Evolutionary conservation across 2,888 invertebrate genomes (phyloP), one percentile per base, ranked within the genome.

Genomic region (Lochmaea capreae): DNA sequence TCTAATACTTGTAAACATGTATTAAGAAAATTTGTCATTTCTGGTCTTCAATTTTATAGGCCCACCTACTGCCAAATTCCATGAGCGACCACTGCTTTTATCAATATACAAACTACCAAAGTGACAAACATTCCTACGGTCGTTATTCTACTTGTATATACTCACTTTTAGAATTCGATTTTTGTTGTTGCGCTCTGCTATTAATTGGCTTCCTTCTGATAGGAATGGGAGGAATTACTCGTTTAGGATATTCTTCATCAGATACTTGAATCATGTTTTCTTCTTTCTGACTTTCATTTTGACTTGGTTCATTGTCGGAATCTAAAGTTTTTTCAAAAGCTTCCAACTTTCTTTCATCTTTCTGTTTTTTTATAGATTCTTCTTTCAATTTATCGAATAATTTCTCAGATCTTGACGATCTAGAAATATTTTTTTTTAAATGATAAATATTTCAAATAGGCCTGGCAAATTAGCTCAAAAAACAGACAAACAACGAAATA

Each of bases 351-450:
- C 73, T 70, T 65, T 77, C 72, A n/a, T 77, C 67, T 42, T 65
- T 69, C 16, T 67, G 33, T 22, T 67, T 73, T 33, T 77, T 72
- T 22, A 62, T 46, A 8, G 26, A 49, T 11, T 69, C 71, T 63
- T 70, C 70, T 65, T 49, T 65, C 22, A 77, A 65, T 57, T 73
- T 71, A 57, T 77, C 73, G 42, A 77, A 77, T 22, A 77, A 46
- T 9, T 39, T 9, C 26, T 77, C 76, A 58, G 59, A 69, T 69
- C 77, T 66, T 26, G 61, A 42, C 16, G 42, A 16, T n/a, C 65
- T 61, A 16, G 9, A 16, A 43, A 42, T 16, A 12, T 18, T 42
- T 16, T 14, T 63, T 61, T 61, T 39, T 22, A 57, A 16, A n/a
- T 9, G 4, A 33, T 33, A 59, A 16, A 57, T 59, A 2, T 11